Base-by-base conservation (phyloP, 35 echinoderm and acorn worm genomes). In the Anneissia japonica region DNA sequence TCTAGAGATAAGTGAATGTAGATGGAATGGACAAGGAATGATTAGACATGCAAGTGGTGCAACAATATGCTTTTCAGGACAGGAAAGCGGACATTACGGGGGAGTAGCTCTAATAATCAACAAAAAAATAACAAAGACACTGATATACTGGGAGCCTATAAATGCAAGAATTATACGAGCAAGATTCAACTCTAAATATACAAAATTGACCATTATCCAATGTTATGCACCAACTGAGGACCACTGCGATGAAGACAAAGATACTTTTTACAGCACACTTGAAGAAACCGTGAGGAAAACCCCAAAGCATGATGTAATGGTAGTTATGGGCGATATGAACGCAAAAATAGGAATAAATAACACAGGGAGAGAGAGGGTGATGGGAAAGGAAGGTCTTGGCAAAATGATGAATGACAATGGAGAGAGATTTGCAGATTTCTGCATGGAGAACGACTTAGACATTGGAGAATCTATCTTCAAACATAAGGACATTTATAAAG, bases 241-340 rank as follows among this genome's bases (percentile, higher is more conserved):
- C 51, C 29, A 85, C 79, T 13, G 0, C 19, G 43, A 34, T 35
- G 1, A 45, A 0, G 55, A 51, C 30, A 37, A 72, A 12, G 43
- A 56, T 3, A 73, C 36, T 33, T 86, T 86, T 75, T 86, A 86
- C 40, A 38, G 7, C 12, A 9, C 33, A 16, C 84, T 86, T 10
- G 72, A 86, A 73, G 34, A 86, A 16, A 37, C 40, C 0, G 5
- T 86, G 23, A 73, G 76, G 23, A 40, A 86, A 23, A 76, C 39
- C 35, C 17, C 33, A 4, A 89, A 85, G 84, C 82, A 89, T 35
- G 79, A 82, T 28, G 79, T 92, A 21, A 7, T 34, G 4, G 14
- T 89, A 13, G 79, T 92, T 4, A 85, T 87, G 37, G 90, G 90
- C 9, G 90, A 92, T 73, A 83, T 85, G 90, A 92, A 84, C 39